Evolutionary conservation across 2,113 vertebrate genomes (phyloP), one percentile per base, ranked within the genome.

Genomic region (Diadophis punctatus): DNA sequence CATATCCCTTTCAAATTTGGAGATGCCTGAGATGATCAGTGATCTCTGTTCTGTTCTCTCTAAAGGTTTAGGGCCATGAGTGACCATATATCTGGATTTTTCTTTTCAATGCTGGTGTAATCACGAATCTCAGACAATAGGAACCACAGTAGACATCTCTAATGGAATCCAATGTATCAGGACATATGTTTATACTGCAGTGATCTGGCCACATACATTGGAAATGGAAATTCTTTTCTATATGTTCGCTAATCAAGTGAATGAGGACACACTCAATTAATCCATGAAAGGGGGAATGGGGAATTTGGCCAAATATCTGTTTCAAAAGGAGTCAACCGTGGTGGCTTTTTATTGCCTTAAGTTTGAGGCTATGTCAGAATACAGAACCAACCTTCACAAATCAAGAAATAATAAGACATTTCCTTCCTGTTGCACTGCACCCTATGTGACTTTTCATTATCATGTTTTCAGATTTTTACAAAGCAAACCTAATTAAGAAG

Each of bases 401-500:
- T 94, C 95, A 88, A 96, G 94, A 95, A 97, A 95, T 96, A 96
- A 95, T 43, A 95, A 68, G 97, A 95, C 96, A 94, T 95, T 96
- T 95, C 96, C 95, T 95, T 96, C 92, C 95, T 93, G 94, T 93
- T 94, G 92, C 91, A 95, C 96, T 97, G 96, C 97, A 97, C 95
- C 97, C 97, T 98, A 94, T 96, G 96, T 97, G 96, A 98, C 97
- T 98, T 98, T 97, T 97, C 97, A 97, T 97, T 97, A 97, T 96
- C 97, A 96, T 98, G 98, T 98, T 98, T 98, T 98, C 98, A 98
- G 97, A 97, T 98, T 97, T 95, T 98, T 98, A 98, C 97, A 98
- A 99, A 98, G 98, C 97, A 98, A 98, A 98, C 98, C 98, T 99
- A 99, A 99, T 99, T 99, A 99, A 98, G 98, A 98, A 98, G 98